Conservation (phyloP, 1,140 invertebrate species). For the Ditylenchus dipsaci region DNA sequence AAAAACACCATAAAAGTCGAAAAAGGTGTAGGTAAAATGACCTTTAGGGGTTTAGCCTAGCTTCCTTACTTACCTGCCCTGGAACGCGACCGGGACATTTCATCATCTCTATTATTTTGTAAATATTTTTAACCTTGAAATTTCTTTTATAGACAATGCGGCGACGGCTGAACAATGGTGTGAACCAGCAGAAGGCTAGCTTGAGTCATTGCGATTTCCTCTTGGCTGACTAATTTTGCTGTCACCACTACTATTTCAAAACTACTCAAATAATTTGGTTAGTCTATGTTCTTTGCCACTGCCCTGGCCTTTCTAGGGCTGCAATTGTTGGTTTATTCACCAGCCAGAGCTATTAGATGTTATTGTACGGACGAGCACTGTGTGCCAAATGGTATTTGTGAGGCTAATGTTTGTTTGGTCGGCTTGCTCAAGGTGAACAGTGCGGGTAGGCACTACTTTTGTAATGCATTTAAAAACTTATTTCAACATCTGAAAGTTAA, state of each 20-base stretch:
- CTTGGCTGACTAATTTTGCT: no score
- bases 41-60: no score
- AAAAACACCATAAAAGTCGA: no score
- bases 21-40: no score
- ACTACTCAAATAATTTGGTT: no score
- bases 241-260: no score
- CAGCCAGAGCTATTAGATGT: slow-evolving; percentile 16
- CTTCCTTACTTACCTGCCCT: no score
- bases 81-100: no score
- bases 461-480: background rate
- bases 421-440: slow-evolving; percentile 22
- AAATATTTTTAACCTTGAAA: no score
- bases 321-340: background rate
- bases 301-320: background rate
- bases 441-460: no score
- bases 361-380: slow-evolving; percentile 34
- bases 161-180: slow-evolving; percentile 80
- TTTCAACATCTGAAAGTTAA: slow-evolving; percentile 2
- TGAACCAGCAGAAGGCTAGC: slow-evolving; percentile 74
- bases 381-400: slow-evolving; percentile 32
- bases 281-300: background rate
- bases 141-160: slow-evolving; percentile 64
- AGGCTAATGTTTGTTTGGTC: slow-evolving; percentile 24
- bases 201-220: slow-evolving; percentile 61
- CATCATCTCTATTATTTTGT: no score